phyloP scores from a whole-genome alignment of 2,888 invertebrate genomes.

The Deroplatys truncata region DNA sequence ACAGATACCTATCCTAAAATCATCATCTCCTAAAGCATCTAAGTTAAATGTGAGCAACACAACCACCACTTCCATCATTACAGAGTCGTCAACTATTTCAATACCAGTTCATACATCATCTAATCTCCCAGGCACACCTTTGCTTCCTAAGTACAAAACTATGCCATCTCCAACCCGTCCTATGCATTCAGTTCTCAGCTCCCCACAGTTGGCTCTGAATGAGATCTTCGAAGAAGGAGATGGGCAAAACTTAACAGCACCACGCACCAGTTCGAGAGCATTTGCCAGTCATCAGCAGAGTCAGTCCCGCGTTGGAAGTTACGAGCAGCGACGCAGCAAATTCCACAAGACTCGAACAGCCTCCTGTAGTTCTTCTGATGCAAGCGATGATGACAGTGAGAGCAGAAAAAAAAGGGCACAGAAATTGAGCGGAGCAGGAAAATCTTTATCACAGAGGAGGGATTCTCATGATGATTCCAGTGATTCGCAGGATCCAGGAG shows the following conservation, averaged over 20 bases:
- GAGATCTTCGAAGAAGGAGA: constrained; percentile 63
- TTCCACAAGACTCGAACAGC: constrained; percentile 72
- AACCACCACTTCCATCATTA: constrained; percentile 41
- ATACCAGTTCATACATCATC: constrained; percentile 47
- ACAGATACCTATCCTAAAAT: not conserved
- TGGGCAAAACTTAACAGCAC: constrained; percentile 28
- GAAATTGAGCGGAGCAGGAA: constrained; percentile 51
- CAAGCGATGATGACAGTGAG: constrained; percentile 84
- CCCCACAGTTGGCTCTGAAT: constrained; percentile 51
- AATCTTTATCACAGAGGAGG: constrained; percentile 59
- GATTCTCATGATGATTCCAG: constrained; percentile 84
- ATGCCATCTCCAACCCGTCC: constrained; percentile 54
- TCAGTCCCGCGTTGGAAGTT: constrained; percentile 34
- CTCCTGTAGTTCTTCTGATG: constrained; percentile 91
- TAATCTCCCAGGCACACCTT: constrained; percentile 38
- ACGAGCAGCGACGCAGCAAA: constrained; percentile 61
- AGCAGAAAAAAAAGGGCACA: constrained; percentile 76
- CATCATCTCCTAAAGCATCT: not conserved
- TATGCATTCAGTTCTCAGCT: constrained; percentile 46
- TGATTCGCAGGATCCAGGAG: constrained; percentile 72
- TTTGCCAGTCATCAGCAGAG: constrained; percentile 18
- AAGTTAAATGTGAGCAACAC: not conserved
- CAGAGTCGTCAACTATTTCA: constrained; percentile 53
- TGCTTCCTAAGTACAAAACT: constrained; percentile 52
- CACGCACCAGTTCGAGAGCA: not conserved